Base-by-base conservation (phyloP, 1,140 invertebrate genomes). In the Cotesia typhae region DNA sequence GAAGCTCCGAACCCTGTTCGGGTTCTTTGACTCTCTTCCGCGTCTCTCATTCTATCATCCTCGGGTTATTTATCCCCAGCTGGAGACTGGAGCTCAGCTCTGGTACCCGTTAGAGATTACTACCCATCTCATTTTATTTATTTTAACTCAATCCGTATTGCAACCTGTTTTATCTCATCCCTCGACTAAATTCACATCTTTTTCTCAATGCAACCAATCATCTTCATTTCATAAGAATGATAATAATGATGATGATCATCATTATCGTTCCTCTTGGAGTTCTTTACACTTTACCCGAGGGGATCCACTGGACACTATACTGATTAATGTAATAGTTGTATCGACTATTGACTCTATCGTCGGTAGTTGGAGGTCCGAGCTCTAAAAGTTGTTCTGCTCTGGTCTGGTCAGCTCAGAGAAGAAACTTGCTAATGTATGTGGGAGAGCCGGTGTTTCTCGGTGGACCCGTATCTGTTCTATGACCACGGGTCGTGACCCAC, bases 401-500 rank as follows among this genome's bases (percentile, higher is more conserved):
- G 17, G 17, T 17, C 17, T 17, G 28, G 1, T 28, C 28, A 28
- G 28, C 28, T 28, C 28, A 28, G 28, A 28, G 28, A 28, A 28
- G 28, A 79, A 83, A 84, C 80, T 83, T 83, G 73, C 77, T 83
- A 83, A 83, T 83, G 82, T 80, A 83, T 82, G 81, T 81, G 81
- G 76, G 80, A 81, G 79, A 82, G 72, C 76, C 77, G 71, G 76
- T 78, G 41, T 47, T 47, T 47, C 41, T 47, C 70, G 80, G 76
- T 76, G 75, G 75, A 78, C 78, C 80, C 70, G 81, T 78, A 79
- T 80, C 79, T 81, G 76, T 75, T 78, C 73, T 76, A 79, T 76
- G 77, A 81, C 79, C 77, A 78, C 76, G 75, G 81, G 78, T 83
- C 81, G 77, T 81, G 82, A 83, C 81, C 79, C 76, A 64, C 66